These are phyloP conservation scores for Bothrops jararaca DNA, from an alignment of 2,113 vertebrate species.

Conservation along the genomic window DNA sequence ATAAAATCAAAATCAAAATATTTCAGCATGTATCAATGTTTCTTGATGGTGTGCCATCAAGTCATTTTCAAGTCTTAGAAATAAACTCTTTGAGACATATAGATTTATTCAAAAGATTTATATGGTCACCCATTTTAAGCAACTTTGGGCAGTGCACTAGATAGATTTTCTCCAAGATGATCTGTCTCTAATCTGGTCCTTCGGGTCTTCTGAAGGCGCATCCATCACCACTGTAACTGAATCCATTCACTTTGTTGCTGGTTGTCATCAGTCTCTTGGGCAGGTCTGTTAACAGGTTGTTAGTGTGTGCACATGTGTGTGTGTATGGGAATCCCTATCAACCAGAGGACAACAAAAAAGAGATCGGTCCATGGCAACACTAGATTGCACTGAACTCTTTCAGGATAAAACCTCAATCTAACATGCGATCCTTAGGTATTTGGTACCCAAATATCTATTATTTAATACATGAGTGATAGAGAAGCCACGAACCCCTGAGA, in stretches of 20 bases:
- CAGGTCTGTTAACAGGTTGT: neutral
- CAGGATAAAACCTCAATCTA: neutral
- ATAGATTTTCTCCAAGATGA: neutral
- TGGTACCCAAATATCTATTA: neutral
- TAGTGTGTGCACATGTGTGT: neutral
- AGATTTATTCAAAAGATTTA: neutral
- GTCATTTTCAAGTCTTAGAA: neutral
- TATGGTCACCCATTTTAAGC: neutral
- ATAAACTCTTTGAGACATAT: neutral
- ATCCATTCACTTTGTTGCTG: neutral
- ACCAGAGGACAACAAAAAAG: neutral
- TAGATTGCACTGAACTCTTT: neutral
- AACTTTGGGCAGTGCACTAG: neutral
- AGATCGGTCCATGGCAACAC: neutral
- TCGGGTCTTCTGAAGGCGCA: neutral
- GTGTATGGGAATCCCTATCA: neutral
- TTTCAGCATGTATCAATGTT: neutral
- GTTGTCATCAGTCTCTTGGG: neutral
- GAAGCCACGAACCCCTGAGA: neutral
- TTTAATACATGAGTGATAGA: neutral
- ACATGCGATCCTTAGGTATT: neutral
- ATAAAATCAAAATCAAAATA: neutral
- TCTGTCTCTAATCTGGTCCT: neutral
- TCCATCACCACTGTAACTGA: neutral
- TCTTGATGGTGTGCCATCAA: neutral